Conservation (phyloP, 2,888 invertebrate species). For the Drosophila atroscutellata region DNA sequence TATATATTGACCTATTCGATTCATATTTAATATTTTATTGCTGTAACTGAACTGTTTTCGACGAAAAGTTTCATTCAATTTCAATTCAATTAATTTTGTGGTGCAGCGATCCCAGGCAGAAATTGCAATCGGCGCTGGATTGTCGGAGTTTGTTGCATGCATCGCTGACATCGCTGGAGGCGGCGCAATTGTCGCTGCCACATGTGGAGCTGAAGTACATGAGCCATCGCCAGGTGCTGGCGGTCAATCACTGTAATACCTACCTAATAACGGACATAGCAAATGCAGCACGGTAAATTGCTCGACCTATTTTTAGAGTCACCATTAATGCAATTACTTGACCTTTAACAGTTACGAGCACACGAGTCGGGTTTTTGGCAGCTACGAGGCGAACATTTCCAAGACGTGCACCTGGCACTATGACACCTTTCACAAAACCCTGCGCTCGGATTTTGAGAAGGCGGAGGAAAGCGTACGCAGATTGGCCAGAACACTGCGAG, state of each 20-base stretch:
- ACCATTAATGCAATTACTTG: no score
- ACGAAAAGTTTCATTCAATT: neutral
- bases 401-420: conserved; percentile 83
- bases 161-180: conserved; percentile 82
- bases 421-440: conserved; percentile 82
- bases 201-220: conserved; percentile 84
- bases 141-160: conserved; percentile 82
- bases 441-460: conserved; percentile 82
- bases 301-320: no score
- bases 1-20: neutral
- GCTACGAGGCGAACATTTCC: conserved; percentile 80
- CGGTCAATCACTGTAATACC: conserved; percentile 83
- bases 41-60: neutral
- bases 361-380: conserved; percentile 80
- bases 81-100: neutral
- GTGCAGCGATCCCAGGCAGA: conserved; percentile 78
- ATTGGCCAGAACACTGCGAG: conserved; percentile 79
- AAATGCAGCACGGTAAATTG: conserved; percentile 76
- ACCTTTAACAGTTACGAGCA: conserved; percentile 79
- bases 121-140: conserved; percentile 79
- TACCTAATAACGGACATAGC: conserved; percentile 84
- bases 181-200: conserved; percentile 83
- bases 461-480: conserved; percentile 79
- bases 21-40: neutral
- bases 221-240: conserved; percentile 83